Evolutionary conservation across 2,113 vertebrate genomes (phyloP), one percentile per base, ranked within the genome.

Genomic region (Greenwoodochromis staneri): DNA sequence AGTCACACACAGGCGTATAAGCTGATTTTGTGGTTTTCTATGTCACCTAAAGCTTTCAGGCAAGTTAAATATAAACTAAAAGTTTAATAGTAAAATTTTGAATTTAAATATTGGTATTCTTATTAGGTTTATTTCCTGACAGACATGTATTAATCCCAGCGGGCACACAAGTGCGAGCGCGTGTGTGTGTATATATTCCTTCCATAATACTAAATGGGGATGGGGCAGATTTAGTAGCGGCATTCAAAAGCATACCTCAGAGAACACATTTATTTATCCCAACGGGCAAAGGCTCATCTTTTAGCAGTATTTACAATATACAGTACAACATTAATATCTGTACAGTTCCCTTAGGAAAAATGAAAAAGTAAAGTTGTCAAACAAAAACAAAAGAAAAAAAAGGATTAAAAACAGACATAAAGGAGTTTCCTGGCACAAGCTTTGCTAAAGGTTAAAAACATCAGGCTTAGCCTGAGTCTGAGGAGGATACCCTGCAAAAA

Each of bases 251-350:
- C 27, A 51, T 66, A 92, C 45, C 86, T 63, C 31, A 83, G 85
- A 81, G 80, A 93, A 91, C 63, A 85, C 80, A 88, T 95, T 95
- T 95, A 95, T 95, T 95, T 92, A 81, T 85, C 87, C 89, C 78
- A 88, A 87, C 29, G 47, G 55, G 81, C 80, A 88, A 92, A 92
- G 94, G 92, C 95, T 90, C 93, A 94, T 92, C 86, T 90, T 85
- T 93, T 89, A 85, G 89, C 85, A 93, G 69, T 96, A 96, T 96
- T 95, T 96, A 97, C 93, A 97, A 93, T 85, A 89, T 91, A 93
- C 89, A 94, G 90, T 93, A 93, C 88, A 93, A 42, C 27, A 91
- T 89, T 71, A 82, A 91, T 69, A 86, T 88, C 82, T 93, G 84
- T 94, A 90, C 93, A 93, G 59, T 85, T 94, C 87, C 87, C 81